These are phyloP conservation scores for Dendrocincla fuliginosa DNA, from an alignment of 2,797 vertebrate genomes.

Conservation along the genomic window DNA sequence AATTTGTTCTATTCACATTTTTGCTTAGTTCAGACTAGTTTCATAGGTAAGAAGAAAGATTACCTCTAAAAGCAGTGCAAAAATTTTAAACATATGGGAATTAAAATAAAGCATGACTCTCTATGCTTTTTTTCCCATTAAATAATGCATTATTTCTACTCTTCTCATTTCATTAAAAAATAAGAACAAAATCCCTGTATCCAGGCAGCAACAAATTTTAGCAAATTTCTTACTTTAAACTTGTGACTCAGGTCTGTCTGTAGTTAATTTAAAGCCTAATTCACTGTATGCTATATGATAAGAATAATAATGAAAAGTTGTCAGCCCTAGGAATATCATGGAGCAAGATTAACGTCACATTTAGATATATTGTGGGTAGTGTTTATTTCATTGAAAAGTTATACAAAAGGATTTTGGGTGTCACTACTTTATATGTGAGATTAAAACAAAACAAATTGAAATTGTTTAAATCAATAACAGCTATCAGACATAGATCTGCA, in stretches of 20 bases:
- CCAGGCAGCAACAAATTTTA: neutral
- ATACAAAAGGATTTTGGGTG: neutral
- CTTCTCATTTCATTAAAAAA: neutral
- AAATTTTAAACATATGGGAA: neutral
- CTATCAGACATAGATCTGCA: neutral
- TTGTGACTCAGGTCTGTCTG: neutral
- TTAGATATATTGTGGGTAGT: neutral
- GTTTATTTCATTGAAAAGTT: neutral
- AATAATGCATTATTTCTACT: neutral
- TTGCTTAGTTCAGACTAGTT: neutral
- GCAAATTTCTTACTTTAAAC: neutral
- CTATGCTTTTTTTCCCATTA: accelerated
- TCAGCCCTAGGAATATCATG: neutral
- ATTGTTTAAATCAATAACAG: conserved; percentile 22
- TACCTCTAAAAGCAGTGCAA: neutral
- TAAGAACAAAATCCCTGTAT: neutral
- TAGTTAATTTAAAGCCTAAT: conserved; percentile 1
- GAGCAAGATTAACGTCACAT: neutral
- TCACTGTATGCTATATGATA: neutral
- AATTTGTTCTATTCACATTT: neutral
- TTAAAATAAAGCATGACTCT: neutral
- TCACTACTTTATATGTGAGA: neutral
- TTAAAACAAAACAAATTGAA: conserved; percentile 13
- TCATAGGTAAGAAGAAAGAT: neutral
- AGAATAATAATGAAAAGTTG: neutral